Evolutionary conservation across 2,888 invertebrate species (phyloP).

Genomic region (Pristionchus arcanus): DNA sequence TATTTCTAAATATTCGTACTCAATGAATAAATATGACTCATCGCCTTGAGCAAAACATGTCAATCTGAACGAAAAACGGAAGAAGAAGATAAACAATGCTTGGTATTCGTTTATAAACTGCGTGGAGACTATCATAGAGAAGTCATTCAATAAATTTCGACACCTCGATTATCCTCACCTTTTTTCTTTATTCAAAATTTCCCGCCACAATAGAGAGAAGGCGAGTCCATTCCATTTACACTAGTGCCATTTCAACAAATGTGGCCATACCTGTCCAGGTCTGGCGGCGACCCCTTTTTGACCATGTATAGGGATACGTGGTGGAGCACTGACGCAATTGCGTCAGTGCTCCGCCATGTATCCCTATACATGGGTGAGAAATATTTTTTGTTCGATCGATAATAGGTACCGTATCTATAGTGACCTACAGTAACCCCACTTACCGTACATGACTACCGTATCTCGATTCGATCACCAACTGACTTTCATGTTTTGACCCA

Average conservation of each 20-base stretch:
- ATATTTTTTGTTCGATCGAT: too few species aligned
- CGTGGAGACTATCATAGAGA: not conserved
- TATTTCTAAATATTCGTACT: not conserved
- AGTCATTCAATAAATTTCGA: not conserved
- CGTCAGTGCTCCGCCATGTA: too few species aligned
- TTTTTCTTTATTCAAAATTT: not conserved
- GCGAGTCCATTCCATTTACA: not conserved
- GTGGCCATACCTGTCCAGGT: too few species aligned
- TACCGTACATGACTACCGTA: too few species aligned
- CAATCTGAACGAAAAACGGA: not conserved
- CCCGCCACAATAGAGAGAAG: not conserved
- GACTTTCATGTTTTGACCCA: too few species aligned
- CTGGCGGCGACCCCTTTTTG: too few species aligned
- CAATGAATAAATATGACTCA: conserved; percentile 26
- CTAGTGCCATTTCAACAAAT: not conserved
- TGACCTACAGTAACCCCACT: too few species aligned
- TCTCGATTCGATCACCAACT: too few species aligned
- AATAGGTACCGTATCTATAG: too few species aligned
- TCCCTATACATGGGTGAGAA: too few species aligned
- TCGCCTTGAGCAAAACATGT: not conserved
- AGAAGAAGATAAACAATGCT: not conserved
- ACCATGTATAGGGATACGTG: too few species aligned
- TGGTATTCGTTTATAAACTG: not conserved
- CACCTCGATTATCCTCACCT: not conserved
- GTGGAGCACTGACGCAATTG: too few species aligned